A percentile compares a stretch with the other conserved stretches of the same genome.
Conservation (phyloP, 2,888 invertebrate genomes). For the Trachelus tabidus region DNA sequence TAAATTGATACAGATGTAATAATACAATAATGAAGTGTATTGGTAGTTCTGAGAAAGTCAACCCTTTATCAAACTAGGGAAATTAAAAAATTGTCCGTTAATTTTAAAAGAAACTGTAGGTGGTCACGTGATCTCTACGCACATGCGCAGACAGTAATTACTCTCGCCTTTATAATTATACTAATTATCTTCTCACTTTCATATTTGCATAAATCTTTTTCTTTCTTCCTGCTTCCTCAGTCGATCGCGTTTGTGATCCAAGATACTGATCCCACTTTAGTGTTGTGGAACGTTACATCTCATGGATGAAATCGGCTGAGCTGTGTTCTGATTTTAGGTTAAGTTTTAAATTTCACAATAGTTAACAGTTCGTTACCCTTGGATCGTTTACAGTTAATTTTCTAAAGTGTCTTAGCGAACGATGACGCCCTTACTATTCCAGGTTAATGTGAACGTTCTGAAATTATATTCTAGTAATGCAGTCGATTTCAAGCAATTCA, state of each 20-base stretch:
- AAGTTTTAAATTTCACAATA: background rate
- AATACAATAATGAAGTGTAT: background rate
- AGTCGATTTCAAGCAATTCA: conserved; percentile 54
- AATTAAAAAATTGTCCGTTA: background rate
- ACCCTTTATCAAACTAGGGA: background rate
- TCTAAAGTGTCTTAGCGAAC: conserved; percentile 27
- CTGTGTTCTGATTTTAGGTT: background rate
- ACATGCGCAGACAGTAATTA: conserved; percentile 30
- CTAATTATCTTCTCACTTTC: conserved; percentile 56
- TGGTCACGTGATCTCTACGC: background rate
- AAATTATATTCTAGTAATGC: conserved; percentile 49
- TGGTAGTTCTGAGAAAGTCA: background rate
- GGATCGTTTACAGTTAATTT: conserved; percentile 37
- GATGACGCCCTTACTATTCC: background rate
- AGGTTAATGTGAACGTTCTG: conserved; percentile 33
- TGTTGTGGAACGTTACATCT: background rate
- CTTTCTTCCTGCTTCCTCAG: background rate
- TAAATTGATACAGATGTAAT: background rate
- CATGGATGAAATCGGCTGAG: background rate
- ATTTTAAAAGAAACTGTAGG: background rate
- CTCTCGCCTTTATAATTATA: conserved; percentile 48
- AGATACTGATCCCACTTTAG: background rate
- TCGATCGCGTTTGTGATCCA: background rate
- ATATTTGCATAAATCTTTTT: conserved; percentile 44
- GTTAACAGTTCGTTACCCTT: background rate